phyloP scores from a whole-genome alignment of 2,113 vertebrate genomes.

The Ahaetulla prasina region DNA sequence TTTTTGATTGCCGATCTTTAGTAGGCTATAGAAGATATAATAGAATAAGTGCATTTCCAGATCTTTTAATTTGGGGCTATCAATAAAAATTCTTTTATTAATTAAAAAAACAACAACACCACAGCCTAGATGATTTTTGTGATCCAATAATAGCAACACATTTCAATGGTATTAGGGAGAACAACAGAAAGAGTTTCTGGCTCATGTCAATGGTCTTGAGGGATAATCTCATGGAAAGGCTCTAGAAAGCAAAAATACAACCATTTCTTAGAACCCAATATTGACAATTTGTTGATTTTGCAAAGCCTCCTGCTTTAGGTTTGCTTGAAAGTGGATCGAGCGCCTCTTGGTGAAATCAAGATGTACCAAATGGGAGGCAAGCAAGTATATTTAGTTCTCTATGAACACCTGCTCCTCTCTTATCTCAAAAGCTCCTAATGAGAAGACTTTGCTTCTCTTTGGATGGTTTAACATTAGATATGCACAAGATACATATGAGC shows the following conservation, averaged over 20 bases:
- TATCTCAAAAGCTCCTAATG: background rate
- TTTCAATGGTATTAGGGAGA: background rate
- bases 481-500: conserved; percentile 31
- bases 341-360: background rate
- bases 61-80: background rate
- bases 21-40: background rate
- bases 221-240: background rate
- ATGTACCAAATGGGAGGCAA: background rate
- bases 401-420: background rate
- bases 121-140: background rate
- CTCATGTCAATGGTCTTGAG: background rate
- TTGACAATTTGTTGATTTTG: background rate
- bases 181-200: background rate
- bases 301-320: background rate
- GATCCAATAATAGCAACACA: background rate
- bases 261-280: background rate
- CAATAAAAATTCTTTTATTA: background rate
- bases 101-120: background rate
- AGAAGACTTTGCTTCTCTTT: conserved; percentile 30
- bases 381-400: background rate
- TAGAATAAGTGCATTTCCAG: conserved; percentile 4
- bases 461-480: conserved; percentile 10
- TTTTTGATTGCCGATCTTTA: conserved; percentile 17
- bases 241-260: background rate
- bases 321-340: background rate